Percentiles rank a stretch among this genome's conserved stretches.
phyloP scores from a whole-genome alignment of 2,888 invertebrate genomes.

The Temnothorax unifasciatus region DNA sequence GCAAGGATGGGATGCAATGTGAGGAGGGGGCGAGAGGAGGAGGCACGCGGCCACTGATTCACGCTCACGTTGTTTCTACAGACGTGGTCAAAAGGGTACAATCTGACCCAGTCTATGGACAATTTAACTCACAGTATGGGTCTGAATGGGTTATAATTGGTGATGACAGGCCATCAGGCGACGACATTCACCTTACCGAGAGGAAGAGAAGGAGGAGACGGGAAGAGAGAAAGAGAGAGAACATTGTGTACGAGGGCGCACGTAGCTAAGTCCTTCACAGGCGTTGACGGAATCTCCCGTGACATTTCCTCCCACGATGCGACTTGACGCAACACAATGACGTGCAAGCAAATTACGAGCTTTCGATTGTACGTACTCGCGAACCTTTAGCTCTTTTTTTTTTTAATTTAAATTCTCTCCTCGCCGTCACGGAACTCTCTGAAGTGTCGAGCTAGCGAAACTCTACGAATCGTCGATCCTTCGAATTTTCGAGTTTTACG shows the following conservation, averaged over 20 bases:
- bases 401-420: background rate
- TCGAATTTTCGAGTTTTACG: constrained; percentile 22
- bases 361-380: background rate
- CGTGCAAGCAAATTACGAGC: constrained; percentile 21
- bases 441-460: background rate
- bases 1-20: constrained; percentile 33
- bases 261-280: constrained; percentile 32
- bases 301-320: constrained; percentile 17
- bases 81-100: constrained; percentile 51
- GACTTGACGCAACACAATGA: constrained; percentile 7
- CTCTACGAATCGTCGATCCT: background rate
- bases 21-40: constrained; percentile 28
- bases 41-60: constrained; percentile 74
- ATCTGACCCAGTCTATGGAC: constrained; percentile 76
- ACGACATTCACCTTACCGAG: constrained; percentile 65
- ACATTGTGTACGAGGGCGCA: constrained; percentile 66
- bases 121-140: constrained; percentile 80
- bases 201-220: background rate
- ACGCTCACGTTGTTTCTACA: constrained; percentile 75
- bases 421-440: background rate
- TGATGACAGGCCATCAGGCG: constrained; percentile 82
- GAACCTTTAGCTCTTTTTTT: background rate
- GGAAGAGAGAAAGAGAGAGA: constrained; percentile 34
- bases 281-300: constrained; percentile 42
- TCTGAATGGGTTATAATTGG: constrained; percentile 84